phyloP scores from a whole-genome alignment of 2,113 vertebrate genomes.

The Myrmecobius fasciatus region DNA sequence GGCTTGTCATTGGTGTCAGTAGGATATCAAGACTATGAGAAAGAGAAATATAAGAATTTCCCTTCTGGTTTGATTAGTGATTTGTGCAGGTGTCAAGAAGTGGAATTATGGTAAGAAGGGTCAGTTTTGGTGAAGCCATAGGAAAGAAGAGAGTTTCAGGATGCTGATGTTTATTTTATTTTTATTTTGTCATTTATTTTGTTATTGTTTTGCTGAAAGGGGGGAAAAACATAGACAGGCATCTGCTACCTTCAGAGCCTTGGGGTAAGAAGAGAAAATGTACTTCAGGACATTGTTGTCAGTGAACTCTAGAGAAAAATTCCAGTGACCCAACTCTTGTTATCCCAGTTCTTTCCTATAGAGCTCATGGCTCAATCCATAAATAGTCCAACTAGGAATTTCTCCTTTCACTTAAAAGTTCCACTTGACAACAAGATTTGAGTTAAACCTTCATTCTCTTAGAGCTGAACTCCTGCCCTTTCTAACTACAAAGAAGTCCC shows the following conservation, averaged over 20 bases:
- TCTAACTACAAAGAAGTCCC: neutral
- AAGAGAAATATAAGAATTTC: neutral
- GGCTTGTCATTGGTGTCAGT: neutral
- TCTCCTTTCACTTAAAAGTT: neutral
- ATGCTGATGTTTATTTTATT: neutral
- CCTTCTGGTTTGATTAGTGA: neutral
- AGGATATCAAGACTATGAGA: neutral
- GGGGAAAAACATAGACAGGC: neutral
- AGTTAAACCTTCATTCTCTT: neutral
- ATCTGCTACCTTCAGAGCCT: neutral
- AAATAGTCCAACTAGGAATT: neutral
- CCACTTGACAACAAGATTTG: no score
- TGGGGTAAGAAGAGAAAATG: neutral
- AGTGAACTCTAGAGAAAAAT: neutral
- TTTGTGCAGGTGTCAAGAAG: no score
- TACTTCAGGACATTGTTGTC: neutral
- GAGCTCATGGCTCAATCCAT: neutral
- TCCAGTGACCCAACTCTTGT: neutral
- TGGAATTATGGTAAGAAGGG: neutral
- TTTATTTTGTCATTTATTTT: no score
- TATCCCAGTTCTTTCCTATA: neutral
- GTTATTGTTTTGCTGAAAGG: neutral
- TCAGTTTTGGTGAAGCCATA: neutral
- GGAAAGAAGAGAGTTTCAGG: neutral
- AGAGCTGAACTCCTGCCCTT: neutral